Conservation (phyloP, 2,888 invertebrate genomes). For the Seladonia tumulorum region DNA sequence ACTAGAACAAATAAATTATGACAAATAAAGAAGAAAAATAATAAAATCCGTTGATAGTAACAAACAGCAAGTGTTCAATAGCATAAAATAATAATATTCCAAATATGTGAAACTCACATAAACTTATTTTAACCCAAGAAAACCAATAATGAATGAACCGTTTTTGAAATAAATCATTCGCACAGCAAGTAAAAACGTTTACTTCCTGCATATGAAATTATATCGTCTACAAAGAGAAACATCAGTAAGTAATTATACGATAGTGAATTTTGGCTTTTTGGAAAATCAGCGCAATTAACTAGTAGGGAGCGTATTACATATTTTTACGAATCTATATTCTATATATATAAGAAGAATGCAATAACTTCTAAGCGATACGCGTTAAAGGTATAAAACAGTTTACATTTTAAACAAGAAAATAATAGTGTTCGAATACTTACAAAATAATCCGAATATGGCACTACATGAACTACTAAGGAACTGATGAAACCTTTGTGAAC, state of each 20-base stretch:
- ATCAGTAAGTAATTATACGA: background rate
- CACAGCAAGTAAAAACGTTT: background rate
- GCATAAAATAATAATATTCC: conserved; percentile 7
- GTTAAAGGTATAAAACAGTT: conserved; percentile 13
- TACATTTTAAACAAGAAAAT: conserved; percentile 22
- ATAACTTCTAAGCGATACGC: background rate
- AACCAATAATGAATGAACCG: background rate
- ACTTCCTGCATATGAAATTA: background rate
- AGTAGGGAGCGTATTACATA: background rate
- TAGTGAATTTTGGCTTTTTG: background rate
- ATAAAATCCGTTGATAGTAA: background rate
- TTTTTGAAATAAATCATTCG: background rate
- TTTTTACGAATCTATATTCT: conserved; percentile 2
- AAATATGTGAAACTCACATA: conserved; percentile 7
- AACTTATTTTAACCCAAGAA: background rate
- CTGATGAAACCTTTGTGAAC: conserved; percentile 43
- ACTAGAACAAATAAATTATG: background rate
- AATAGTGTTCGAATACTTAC: conserved; percentile 34
- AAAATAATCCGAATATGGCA: conserved; percentile 63
- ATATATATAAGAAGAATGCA: too few species aligned
- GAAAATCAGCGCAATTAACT: background rate
- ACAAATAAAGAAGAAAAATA: background rate
- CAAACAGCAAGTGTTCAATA: background rate
- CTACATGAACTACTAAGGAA: conserved; percentile 45
- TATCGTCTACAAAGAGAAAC: background rate